Base-by-base conservation (phyloP, 2,797 vertebrate genomes). In the Trachops cirrhosus region DNA sequence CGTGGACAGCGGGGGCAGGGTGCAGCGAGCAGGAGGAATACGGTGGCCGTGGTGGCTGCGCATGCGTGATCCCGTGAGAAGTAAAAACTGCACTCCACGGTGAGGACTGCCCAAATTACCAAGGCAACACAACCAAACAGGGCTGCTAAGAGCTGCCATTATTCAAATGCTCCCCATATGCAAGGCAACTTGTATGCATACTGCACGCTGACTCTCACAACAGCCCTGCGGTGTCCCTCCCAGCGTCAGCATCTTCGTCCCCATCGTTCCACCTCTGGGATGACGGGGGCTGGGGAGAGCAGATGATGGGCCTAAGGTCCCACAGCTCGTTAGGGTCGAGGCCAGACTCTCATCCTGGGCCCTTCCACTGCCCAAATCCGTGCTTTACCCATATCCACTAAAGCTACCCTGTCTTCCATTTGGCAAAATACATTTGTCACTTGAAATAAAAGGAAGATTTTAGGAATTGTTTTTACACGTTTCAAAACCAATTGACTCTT, bases 41-140 rank as follows among this genome's bases (percentile, higher is more conserved):
- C 0, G 9, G 32, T 1, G 5, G 4, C 10, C 6, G n/a, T 0
- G 26, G n/a, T 1, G 9, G 44, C 59, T 8, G 59, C 2, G 29
- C 7, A 26, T 14, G 57, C 26, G 10, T 19, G 77, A 29, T 1
- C 11, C 9, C 2, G 9, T 5, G 32, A 68, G 39, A 70, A 19
- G 77, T 41, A 4, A 12, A 57, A 15, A 3, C 44, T 5, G 5
- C 24, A 0, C n/a, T 21, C 32, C 11, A 11, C 1, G 0, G 6
- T 8, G 19, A 26, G 41, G 48, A 3, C 0, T 6, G 48, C n/a
- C 37, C 59, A 16, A 16, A 5, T 14, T 11, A 19, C 21, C 59
- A 46, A 29, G 67, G 29, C 3, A 44, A 7, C 1, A 67, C 4
- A 11, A 24, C 19, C n/a, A 3, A 29, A 6, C 39, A 6, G 3